Percentiles rank a stretch among this genome's conserved stretches.
Evolutionary conservation across 1,140 invertebrate genomes (phyloP).

Genomic region (Drosophila funebris): DNA sequence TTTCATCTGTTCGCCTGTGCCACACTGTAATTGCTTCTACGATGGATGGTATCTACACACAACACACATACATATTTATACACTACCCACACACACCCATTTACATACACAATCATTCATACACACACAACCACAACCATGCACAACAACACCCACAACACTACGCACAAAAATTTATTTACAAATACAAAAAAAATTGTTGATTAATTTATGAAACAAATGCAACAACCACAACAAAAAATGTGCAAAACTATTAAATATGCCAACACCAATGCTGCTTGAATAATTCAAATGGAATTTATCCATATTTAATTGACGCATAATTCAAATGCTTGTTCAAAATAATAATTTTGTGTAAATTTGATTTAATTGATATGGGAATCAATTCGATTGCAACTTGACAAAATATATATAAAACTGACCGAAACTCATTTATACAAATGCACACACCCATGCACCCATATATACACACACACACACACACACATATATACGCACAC

Average conservation of each 20-base stretch:
- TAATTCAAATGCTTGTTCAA: conserved; percentile 65
- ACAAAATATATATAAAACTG: conserved; percentile 27
- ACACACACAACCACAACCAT: conserved; percentile 21
- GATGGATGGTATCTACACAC: conserved; percentile 75
- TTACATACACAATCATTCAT: conserved; percentile 17
- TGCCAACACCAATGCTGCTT: conserved; percentile 57
- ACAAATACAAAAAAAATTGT: conserved; percentile 42
- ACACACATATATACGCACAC: conserved; percentile 35
- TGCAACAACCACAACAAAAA: conserved; percentile 15
- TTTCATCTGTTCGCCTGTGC: conserved; percentile 79
- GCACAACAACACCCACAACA: conserved; percentile 16
- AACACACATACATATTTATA: conserved; percentile 34
- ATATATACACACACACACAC: conserved; percentile 29
- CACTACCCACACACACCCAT: conserved; percentile 18
- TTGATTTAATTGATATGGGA: conserved; percentile 16
- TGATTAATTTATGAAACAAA: conserved; percentile 25
- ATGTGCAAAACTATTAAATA: conserved; percentile 42
- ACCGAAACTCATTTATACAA: background rate
- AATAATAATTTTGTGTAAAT: conserved; percentile 45
- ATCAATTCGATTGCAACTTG: conserved; percentile 11
- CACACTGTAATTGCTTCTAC: conserved; percentile 76
- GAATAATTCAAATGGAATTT: conserved; percentile 70
- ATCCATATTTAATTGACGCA: conserved; percentile 62
- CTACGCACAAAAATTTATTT: background rate
- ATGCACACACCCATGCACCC: background rate